A percentile compares a stretch with the other conserved stretches of the same genome.
phyloP scores from a whole-genome alignment of 2,113 vertebrate species.

The Saccopteryx leptura region DNA sequence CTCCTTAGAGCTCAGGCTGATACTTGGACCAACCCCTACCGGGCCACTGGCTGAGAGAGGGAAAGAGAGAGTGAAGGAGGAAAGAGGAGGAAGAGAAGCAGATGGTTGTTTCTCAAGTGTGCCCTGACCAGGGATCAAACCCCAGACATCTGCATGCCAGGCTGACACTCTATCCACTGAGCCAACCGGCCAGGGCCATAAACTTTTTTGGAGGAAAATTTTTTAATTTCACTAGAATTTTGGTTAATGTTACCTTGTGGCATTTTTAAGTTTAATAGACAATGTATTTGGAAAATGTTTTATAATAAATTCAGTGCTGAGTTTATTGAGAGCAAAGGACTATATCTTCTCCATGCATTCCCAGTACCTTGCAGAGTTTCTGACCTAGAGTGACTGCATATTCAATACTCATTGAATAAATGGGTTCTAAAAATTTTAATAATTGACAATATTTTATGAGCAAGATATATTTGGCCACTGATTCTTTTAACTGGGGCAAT shows the following conservation, averaged over 20 bases:
- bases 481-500: constrained; percentile 25
- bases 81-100: too few species aligned
- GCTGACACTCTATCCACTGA: too few species aligned
- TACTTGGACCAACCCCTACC: too few species aligned
- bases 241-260: background rate
- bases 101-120: too few species aligned
- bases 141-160: background rate
- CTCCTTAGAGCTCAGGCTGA: too few species aligned
- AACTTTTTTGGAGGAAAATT: constrained; percentile 5
- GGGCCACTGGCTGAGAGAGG: too few species aligned
- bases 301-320: background rate
- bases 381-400: background rate
- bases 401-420: background rate
- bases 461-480: background rate
- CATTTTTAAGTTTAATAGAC: background rate
- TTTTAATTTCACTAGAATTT: background rate
- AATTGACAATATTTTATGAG: constrained; percentile 23
- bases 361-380: background rate
- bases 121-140: background rate
- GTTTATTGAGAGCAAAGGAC: background rate
- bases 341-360: background rate
- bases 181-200: too few species aligned
- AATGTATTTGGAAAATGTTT: constrained; percentile 16
- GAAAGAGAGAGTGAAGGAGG: too few species aligned
- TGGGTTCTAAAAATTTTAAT: constrained; percentile 10